Conservation (phyloP, 2,113 vertebrate species). For the Hemiscyllium ocellatum region DNA sequence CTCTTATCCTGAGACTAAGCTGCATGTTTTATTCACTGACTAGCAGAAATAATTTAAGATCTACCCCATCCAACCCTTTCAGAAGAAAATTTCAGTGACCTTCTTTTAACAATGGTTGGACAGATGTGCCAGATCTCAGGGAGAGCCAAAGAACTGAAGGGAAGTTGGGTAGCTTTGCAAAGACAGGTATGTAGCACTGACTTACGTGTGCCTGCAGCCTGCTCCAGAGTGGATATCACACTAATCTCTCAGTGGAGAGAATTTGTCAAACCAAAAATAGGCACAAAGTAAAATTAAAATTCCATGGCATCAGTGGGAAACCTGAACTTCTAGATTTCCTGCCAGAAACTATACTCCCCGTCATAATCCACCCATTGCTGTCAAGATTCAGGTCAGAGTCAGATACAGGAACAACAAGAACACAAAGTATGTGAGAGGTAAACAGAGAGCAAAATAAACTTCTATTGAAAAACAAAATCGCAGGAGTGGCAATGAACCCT, state of each 20-base stretch:
- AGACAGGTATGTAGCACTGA: neutral
- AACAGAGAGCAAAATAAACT: slow-evolving; percentile 27
- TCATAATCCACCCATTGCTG: neutral
- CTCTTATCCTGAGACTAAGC: too few relatives aligned
- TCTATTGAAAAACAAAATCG: slow-evolving; percentile 36
- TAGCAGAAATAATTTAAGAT: too few relatives aligned
- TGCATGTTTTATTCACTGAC: too few relatives aligned
- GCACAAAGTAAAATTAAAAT: neutral
- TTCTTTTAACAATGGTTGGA: neutral
- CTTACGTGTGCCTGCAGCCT: neutral
- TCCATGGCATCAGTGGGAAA: neutral
- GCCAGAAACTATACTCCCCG: neutral
- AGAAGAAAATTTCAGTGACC: too few relatives aligned
- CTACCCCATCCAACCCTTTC: too few relatives aligned
- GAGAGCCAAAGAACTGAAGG: neutral
- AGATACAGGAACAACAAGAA: neutral
- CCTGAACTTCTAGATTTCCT: neutral
- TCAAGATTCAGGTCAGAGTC: neutral
- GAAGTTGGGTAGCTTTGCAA: neutral
- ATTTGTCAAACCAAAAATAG: neutral
- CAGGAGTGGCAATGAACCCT: neutral
- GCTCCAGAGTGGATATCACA: neutral
- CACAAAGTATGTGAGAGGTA: neutral
- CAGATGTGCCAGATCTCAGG: neutral
- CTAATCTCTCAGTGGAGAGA: neutral